A percentile compares a stretch with the other conserved stretches of the same genome.
Conservation (phyloP, 2,888 invertebrate species). For the Lottia gigantea region DNA sequence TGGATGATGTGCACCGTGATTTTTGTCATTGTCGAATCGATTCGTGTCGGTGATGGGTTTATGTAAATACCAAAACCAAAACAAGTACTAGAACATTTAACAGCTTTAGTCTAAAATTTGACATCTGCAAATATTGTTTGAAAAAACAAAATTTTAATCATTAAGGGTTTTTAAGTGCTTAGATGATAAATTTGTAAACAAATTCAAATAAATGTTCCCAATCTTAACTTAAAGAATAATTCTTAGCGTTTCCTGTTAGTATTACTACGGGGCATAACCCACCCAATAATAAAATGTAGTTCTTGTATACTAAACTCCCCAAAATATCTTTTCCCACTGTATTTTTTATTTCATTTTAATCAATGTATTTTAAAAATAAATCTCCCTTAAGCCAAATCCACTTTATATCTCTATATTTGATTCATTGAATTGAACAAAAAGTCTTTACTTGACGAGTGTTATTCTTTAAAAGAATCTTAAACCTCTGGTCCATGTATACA, state of each 20-base stretch:
- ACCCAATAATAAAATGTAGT: background rate
- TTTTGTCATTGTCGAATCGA: too few relatives aligned
- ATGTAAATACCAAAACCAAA: too few relatives aligned
- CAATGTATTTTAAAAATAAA: background rate
- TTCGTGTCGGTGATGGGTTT: too few relatives aligned
- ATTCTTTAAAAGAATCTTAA: constrained; percentile 3
- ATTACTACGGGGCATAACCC: background rate
- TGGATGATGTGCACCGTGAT: too few relatives aligned
- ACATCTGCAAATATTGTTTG: constrained; percentile 6
- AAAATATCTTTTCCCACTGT: background rate
- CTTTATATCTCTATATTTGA: constrained; percentile 4
- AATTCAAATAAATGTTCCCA: background rate
- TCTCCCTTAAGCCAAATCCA: constrained; percentile 2
- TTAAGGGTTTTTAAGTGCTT: background rate
- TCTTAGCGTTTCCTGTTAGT: background rate
- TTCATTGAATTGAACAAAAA: background rate
- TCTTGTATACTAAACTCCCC: background rate
- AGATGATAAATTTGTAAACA: background rate
- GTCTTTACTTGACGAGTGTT: constrained; percentile 4
- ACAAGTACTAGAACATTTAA: too few relatives aligned
- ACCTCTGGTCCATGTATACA: constrained; percentile 6
- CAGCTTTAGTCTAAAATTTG: background rate
- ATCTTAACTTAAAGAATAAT: background rate
- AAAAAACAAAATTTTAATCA: background rate
- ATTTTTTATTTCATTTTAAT: background rate